Evolutionary conservation across 2,113 vertebrate species (phyloP).

Genomic region (Microcebus murinus): DNA sequence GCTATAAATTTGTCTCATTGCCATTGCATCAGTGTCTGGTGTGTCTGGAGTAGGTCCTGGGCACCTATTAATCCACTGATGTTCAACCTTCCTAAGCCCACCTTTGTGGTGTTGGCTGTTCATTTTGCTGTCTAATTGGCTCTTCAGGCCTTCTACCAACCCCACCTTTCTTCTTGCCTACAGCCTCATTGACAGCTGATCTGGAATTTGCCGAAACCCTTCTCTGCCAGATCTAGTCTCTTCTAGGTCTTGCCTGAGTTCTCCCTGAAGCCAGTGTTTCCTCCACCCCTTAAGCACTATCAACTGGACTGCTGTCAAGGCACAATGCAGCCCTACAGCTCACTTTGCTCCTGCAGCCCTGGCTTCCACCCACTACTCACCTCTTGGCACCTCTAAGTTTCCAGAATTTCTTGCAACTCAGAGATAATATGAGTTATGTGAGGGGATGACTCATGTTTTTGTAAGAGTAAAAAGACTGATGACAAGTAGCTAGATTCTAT

Average conservation of each 20-base stretch:
- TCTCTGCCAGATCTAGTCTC: neutral
- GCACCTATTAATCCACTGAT: neutral
- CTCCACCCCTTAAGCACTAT: neutral
- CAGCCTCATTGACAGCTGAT: neutral
- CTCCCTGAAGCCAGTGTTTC: neutral
- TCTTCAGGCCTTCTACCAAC: neutral
- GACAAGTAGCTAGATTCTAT: neutral
- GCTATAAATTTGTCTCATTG: neutral
- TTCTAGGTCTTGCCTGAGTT: neutral
- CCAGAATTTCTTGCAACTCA: neutral
- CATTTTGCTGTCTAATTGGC: neutral
- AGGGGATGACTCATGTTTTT: conserved; percentile 15
- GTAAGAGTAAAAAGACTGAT: conserved; percentile 27
- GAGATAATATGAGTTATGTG: neutral
- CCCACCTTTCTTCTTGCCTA: neutral
- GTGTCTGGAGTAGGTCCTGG: neutral
- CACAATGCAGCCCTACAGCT: neutral
- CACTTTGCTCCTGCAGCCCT: neutral
- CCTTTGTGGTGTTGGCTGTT: neutral
- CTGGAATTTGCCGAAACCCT: neutral
- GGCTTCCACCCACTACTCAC: neutral
- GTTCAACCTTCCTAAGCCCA: neutral
- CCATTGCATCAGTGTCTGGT: neutral
- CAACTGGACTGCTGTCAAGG: neutral
- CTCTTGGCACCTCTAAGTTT: neutral